These are phyloP conservation scores for Congeria kusceri DNA, from an alignment of 2,888 invertebrate genomes.

Conservation along the genomic window DNA sequence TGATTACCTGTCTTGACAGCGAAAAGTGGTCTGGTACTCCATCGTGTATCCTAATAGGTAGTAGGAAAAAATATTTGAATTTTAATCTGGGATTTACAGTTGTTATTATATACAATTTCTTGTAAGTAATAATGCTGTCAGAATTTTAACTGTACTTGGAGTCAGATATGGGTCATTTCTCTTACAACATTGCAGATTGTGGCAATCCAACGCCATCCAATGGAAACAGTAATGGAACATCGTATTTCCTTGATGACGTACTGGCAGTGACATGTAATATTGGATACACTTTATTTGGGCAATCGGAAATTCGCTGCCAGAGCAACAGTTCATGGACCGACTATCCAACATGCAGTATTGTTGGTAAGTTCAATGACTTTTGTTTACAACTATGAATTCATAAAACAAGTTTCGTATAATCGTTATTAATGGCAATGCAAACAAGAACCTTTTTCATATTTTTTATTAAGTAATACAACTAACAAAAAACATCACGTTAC, in stretches of 20 bases:
- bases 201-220: conserved; percentile 16
- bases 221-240: neutral
- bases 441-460: no score
- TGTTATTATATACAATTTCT: no score
- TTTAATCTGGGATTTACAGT: no score
- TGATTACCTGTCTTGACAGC: conserved; percentile 3
- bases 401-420: no score
- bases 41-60: conserved; percentile 21
- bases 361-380: conserved; percentile 1
- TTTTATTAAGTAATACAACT: no score
- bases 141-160: no score
- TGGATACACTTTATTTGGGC: conserved; percentile 13
- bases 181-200: conserved; percentile 22
- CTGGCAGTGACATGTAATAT: conserved; percentile 4
- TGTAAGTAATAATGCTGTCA: no score
- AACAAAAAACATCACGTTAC: no score
- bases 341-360: conserved; percentile 13
- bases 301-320: conserved; percentile 3
- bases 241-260: neutral
- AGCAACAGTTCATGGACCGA: neutral
- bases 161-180: no score
- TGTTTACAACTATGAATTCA: no score
- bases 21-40: conserved; percentile 16
- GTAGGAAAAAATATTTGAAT: neutral
- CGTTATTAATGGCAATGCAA: no score